Base-by-base conservation (phyloP, 2,113 vertebrate species). In the Oncorhynchus masou region DNA sequence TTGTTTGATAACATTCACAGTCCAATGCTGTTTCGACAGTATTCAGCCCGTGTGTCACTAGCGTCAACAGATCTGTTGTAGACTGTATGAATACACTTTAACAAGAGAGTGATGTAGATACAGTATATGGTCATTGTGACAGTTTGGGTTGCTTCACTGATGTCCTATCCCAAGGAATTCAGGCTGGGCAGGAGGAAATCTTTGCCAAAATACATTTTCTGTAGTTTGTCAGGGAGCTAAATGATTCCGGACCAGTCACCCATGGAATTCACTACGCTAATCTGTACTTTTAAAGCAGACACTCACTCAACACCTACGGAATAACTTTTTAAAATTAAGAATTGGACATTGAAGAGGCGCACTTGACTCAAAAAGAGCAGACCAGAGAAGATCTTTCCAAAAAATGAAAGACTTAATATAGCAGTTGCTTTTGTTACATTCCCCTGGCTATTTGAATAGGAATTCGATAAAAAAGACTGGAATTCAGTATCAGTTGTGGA, bases 401-500 rank as follows among this genome's bases (percentile, higher is more conserved):
- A 9, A 62, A n/a, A 9, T 62, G 1, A 62, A 62, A 62, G 4
- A 22, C 13, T 57, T 57, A 20, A 8, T 16, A 16, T 57, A 57
- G 5, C 16, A 57, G 3, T 20, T 57, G 6, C 65, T 5, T 27
- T 27, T 57, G 8, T 16, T 82, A 70, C 59, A 80, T 20, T 71
- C 73, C 54, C 16, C 6, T 71, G 54, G 72, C 73, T 70, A 68
- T 84, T 78, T 77, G 57, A 79, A 29, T 79, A 48, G 48, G 24
- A 5, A 54, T 16, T 12, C 4, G 6, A 85, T 34, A 83, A 84
- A 77, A 62, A 82, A 75, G 49, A 74, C 71, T 71, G 45, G 78
- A 88, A 88, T 90, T 85, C 79, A 45, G 67, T 48, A 64, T 49
- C 75, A 0, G 1, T 81, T 49, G 29, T n/a, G 9, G 34, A 7